phyloP scores from a whole-genome alignment of 2,113 vertebrate genomes.

The Puffinus mauretanicus region DNA sequence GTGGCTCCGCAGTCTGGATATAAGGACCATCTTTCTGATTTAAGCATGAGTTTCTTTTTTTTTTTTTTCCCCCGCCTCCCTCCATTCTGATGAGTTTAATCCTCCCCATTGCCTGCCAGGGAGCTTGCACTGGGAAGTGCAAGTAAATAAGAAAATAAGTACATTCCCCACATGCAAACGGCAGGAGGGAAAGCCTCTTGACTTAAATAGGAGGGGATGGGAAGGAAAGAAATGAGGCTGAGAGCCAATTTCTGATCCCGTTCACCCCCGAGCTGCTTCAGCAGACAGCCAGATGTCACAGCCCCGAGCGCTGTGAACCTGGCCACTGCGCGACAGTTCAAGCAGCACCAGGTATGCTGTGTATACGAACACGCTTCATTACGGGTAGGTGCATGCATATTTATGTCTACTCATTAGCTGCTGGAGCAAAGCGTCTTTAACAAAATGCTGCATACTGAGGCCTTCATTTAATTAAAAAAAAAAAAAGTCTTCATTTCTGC shows the following conservation, averaged over 20 bases:
- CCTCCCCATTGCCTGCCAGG: not conserved
- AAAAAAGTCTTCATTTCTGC: not conserved
- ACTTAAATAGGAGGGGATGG: not conserved
- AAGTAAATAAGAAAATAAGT: not conserved
- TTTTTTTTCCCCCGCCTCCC: accelerated
- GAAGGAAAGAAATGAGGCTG: not conserved
- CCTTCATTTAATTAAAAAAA: not conserved
- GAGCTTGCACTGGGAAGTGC: not conserved
- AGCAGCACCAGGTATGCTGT: conserved; percentile 3
- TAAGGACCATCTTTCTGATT: not conserved
- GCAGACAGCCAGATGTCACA: not conserved
- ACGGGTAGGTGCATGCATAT: conserved; percentile 61
- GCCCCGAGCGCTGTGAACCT: not conserved
- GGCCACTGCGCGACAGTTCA: not conserved
- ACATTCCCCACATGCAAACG: not conserved
- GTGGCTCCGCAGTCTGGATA: not conserved
- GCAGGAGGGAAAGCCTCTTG: not conserved
- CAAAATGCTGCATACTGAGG: conserved; percentile 10
- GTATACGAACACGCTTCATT: conserved; percentile 18
- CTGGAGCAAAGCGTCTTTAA: conserved; percentile 29
- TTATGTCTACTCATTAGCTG: conserved; percentile 57
- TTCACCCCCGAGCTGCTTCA: not conserved
- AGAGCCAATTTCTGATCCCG: not conserved
- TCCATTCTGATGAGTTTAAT: not conserved
- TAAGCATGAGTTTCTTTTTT: not conserved